Percentiles rank a stretch among this genome's conserved stretches.
Evolutionary conservation across 2,797 vertebrate genomes (phyloP).

Genomic region (Cercopithecus neglectus): DNA sequence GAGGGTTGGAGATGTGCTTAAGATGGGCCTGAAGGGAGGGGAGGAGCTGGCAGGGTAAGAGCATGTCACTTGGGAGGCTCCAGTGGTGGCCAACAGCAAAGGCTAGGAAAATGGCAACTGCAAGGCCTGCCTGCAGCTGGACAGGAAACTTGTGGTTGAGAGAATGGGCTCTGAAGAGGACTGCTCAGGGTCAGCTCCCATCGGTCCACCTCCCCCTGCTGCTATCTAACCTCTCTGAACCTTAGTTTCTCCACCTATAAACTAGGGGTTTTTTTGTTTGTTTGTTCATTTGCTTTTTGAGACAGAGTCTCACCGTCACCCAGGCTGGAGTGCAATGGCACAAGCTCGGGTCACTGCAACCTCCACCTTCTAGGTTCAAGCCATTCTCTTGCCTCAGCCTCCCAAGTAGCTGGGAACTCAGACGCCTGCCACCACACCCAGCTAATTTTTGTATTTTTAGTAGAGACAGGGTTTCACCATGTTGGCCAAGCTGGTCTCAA

Average conservation of each 20-base stretch:
- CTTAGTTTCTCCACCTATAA: background rate
- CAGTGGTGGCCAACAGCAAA: background rate
- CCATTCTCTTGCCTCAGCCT: too few relatives aligned
- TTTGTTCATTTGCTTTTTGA: background rate
- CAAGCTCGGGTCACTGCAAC: too few relatives aligned
- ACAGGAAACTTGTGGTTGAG: background rate
- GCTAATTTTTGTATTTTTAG: background rate
- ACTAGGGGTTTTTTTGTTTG: background rate
- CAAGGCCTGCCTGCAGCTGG: background rate
- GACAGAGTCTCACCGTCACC: too few relatives aligned
- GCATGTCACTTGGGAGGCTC: background rate
- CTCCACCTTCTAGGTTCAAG: too few relatives aligned
- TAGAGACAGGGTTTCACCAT: background rate
- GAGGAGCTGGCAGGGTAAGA: background rate
- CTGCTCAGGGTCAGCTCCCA: background rate
- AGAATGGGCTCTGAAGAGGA: background rate
- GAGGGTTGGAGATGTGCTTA: background rate
- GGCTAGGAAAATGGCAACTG: background rate
- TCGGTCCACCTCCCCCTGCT: background rate
- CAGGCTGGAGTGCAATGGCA: too few relatives aligned
- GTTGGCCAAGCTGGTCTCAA: background rate
- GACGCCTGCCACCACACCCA: too few relatives aligned
- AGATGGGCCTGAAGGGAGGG: background rate
- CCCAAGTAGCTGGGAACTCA: too few relatives aligned
- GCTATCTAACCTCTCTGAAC: background rate